These are phyloP conservation scores for Poeciliopsis turrubarensis DNA, from an alignment of 2,113 vertebrate genomes.

Conservation along the genomic window DNA sequence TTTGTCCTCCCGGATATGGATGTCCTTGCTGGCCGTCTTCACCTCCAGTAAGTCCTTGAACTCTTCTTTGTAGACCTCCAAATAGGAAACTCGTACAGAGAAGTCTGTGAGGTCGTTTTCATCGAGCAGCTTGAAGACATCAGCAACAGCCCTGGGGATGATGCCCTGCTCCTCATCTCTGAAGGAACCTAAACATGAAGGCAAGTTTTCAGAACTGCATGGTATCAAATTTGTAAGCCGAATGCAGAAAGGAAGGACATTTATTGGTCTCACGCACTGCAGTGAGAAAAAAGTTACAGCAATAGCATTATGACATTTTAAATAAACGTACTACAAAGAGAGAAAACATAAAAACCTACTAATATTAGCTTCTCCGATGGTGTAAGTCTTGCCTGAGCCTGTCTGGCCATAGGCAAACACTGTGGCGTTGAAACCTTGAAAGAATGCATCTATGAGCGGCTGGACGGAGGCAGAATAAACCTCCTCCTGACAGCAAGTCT, in stretches of 20 bases:
- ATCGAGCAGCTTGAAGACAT: conserved; percentile 94
- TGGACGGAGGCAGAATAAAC: conserved; percentile 88
- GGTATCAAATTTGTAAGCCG: background rate
- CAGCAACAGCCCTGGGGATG: conserved; percentile 92
- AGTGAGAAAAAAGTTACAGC: background rate
- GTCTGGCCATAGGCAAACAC: conserved; percentile 97
- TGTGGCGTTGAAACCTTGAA: conserved; percentile 93
- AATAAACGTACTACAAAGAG: background rate
- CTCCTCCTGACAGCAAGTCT: conserved; percentile 85
- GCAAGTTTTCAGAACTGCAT: background rate
- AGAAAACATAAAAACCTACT: conserved; percentile 81
- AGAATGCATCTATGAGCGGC: conserved; percentile 91
- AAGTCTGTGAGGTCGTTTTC: conserved; percentile 94
- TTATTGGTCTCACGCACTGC: background rate
- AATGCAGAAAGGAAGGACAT: background rate
- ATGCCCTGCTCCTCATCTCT: conserved; percentile 94
- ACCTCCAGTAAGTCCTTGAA: conserved; percentile 94
- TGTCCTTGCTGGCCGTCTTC: conserved; percentile 94
- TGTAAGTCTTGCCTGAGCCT: conserved; percentile 95
- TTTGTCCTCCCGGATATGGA: conserved; percentile 94
- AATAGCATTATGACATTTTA: background rate
- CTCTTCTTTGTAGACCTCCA: conserved; percentile 98
- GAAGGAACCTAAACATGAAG: conserved; percentile 84
- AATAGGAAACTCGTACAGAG: conserved; percentile 90
- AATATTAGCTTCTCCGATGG: conserved; percentile 92